Conservation (phyloP, 2,888 invertebrate genomes). For the Apomyelois bistriatella region DNA sequence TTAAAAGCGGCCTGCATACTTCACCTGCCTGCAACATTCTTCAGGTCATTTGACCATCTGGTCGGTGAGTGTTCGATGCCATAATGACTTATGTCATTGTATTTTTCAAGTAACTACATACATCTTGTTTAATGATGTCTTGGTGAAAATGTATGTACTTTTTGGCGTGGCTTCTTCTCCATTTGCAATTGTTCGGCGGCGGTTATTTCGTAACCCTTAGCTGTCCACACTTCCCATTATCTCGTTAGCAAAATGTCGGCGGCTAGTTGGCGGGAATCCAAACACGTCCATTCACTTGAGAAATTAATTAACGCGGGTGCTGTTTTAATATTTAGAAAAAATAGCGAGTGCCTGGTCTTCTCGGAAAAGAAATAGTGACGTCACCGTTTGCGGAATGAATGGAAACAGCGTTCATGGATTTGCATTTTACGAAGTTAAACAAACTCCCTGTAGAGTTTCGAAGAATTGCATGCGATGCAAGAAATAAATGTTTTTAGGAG, state of each 20-base stretch:
- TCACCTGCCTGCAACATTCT: no score
- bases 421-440: not conserved
- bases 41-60: no score
- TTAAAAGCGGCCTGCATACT: no score
- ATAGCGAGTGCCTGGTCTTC: not conserved
- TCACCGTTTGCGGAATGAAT: not conserved
- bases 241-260: slow-evolving; percentile 4
- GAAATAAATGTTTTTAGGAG: not conserved
- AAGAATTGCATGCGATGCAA: not conserved
- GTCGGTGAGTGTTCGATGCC: no score
- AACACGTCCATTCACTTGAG: not conserved
- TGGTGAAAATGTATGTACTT: no score
- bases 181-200: not conserved
- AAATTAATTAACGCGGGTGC: slow-evolving; percentile 7
- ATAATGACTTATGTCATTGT: no score
- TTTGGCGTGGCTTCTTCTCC: no score
- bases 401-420: not conserved
- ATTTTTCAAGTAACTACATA: no score
- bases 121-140: no score
- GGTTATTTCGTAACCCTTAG: not conserved
- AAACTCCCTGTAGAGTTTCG: not conserved
- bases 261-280: not conserved
- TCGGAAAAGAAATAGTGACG: not conserved
- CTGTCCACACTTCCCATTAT: not conserved
- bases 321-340: slow-evolving; percentile 1